A percentile compares a stretch with the other conserved stretches of the same genome.
These are phyloP conservation scores for Planiliza haematocheilus DNA, from an alignment of 2,113 vertebrate species.

Conservation along the genomic window DNA sequence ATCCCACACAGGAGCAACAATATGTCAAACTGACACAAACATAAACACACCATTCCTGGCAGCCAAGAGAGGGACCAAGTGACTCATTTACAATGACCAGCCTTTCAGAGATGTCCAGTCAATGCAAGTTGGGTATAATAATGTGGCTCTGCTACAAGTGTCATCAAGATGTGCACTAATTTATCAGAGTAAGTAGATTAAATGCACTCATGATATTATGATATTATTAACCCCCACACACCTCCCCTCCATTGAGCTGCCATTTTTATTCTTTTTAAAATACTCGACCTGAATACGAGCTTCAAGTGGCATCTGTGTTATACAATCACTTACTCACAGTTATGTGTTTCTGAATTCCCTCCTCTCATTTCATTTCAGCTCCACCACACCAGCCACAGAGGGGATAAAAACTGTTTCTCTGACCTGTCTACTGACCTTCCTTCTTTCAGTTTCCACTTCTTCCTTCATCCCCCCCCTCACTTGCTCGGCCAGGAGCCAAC, in stretches of 20 bases:
- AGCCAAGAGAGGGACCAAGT: slow-evolving; percentile 15
- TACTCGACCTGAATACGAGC: slow-evolving; percentile 1
- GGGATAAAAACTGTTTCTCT: slow-evolving; percentile 6
- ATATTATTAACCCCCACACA: background rate
- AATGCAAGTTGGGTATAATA: background rate
- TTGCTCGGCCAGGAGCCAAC: slow-evolving; percentile 2
- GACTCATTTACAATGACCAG: slow-evolving; percentile 20
- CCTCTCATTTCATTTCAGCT: background rate
- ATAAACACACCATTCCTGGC: slow-evolving; percentile 47
- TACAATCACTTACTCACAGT: background rate
- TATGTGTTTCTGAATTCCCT: background rate
- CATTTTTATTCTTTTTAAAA: background rate
- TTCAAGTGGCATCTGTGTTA: background rate
- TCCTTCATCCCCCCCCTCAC: background rate
- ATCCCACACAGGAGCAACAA: slow-evolving; percentile 52
- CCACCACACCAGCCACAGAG: background rate
- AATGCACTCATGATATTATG: background rate
- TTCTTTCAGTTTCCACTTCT: slow-evolving; percentile 20
- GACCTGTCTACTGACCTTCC: background rate
- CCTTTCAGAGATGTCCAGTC: slow-evolving; percentile 1
- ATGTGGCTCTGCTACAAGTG: background rate
- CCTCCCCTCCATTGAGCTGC: background rate
- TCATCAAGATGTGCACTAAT: background rate
- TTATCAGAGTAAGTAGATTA: background rate
- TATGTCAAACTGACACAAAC: slow-evolving; percentile 57